Evolutionary conservation across 2,113 vertebrate species (phyloP), one percentile per base, ranked within the genome.

Genomic region (Speoplatyrhinus poulsoni): DNA sequence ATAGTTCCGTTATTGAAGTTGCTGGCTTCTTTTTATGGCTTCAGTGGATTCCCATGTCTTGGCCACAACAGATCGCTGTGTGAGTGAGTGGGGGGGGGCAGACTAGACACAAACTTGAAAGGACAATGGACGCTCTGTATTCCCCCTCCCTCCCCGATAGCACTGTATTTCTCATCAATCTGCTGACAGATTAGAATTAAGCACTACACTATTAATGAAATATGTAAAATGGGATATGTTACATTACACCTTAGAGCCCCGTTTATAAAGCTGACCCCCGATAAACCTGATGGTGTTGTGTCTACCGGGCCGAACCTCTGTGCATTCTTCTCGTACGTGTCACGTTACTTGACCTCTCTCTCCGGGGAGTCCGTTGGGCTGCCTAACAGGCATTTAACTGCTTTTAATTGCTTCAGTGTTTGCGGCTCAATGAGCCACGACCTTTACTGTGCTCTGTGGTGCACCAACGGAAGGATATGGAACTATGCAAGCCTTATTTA

Each of bases 1-100:
- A 88, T 72, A 73, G 80, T 73, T 76, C 69, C 26, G 41, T 81
- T 88, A 85, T 90, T 88, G 77, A 82, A 88, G 67, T 73, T 75
- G 67, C 26, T 12, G 72, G 71, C 80, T 84, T 83, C 79, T 82
- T 80, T 78, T 65, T 54, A 26, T 26, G 71, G 68, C 19, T 82
- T 79, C 55, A 48, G 52, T 67, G 66, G 72, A 72, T 52, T 69
- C 75, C 58, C 12, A 17, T 62, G 76, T 69, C 67, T 77, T 65
- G 65, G 60, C 76, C 72, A 83, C 73, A 80, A 77, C 75, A 74
- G 67, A 75, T 64, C 50, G 15, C 67, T 53, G 76, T 46, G 53
- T 78, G 79, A 60, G 67, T 77, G 73, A 72, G 63, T 71, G 61
- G 62, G 70, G 63, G 73, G 61, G 62, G 65, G 62, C 62, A 59